Conservation (phyloP, 1,140 invertebrate genomes). For the Diprion similis region DNA sequence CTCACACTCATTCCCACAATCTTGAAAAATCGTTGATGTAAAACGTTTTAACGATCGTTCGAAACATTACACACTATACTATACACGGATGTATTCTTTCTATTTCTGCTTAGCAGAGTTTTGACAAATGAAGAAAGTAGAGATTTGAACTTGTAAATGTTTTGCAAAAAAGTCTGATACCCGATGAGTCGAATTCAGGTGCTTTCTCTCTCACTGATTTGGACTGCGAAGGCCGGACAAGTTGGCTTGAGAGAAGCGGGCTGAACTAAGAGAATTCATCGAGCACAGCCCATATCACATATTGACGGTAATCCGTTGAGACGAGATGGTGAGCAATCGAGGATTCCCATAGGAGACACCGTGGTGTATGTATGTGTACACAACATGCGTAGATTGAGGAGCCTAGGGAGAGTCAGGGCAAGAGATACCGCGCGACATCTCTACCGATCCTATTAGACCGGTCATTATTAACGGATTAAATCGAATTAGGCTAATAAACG, state of each 20-base stretch:
- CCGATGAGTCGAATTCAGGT: no score
- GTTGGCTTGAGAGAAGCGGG: neutral
- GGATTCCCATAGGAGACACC: neutral
- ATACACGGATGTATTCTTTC: neutral
- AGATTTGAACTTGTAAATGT: neutral
- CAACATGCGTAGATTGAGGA: no score
- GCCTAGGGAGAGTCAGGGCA: neutral
- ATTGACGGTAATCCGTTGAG: neutral
- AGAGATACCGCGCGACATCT: conserved; percentile 45
- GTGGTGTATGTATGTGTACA: neutral
- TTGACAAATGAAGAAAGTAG: neutral
- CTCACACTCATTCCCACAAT: conserved; percentile 48
- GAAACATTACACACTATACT: neutral
- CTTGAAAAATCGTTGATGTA: conserved; percentile 43
- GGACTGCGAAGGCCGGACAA: neutral
- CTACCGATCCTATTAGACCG: conserved; percentile 43
- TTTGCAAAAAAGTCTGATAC: neutral
- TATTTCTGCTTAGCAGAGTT: neutral
- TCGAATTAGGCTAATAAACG: conserved; percentile 40
- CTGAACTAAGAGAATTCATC: neutral
- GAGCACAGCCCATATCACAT: neutral
- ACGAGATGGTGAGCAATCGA: neutral
- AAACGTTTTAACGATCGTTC: conserved; percentile 6
- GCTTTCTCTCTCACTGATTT: no score
- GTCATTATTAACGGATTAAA: conserved; percentile 55